Base-by-base conservation (phyloP, 1,140 invertebrate species). In the Adoxophyes honmai region DNA sequence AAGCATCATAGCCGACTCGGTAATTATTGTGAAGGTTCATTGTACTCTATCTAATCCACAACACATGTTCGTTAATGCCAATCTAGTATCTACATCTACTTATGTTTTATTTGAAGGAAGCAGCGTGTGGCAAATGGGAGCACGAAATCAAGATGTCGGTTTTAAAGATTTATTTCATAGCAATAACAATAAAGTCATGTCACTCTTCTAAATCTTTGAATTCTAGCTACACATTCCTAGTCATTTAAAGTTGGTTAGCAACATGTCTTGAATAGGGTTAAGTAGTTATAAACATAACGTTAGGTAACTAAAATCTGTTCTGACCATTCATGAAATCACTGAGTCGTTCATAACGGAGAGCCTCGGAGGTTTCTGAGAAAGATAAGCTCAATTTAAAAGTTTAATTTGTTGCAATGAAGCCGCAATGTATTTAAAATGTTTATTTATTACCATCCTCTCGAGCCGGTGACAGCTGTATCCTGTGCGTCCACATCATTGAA, bases 381-480 rank as follows among this genome's bases (percentile, higher is more conserved):
- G 53, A 59, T 38, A 52, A 55, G 33, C 16, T 48, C 56, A 37
- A 66, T 72, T 69, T 69, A 66, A 72, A 72, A 72, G 52, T 72
- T 62, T 72, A 66, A 69, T 72, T 55, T 28, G 36, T 56, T 34
- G 34, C 58, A 36, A 62, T 38, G 39, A 7, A 37, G 68, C 52
- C 54, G 68, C 56, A 62, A 62, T 66, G 64, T 67, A 72, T 65
- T n/a, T 68, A 65, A 66, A 78, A 76, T 75, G 70, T 75, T 75
- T 75, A 75, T 76, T 73, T 75, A 76, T 73, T 65, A 64, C 59
- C 57, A 60, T 68, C 64, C 64, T 55, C 57, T 55, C 63, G 65
- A 36, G 57, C 56, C 60, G 55, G 52, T 68, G 75, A 78, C 71
- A 66, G 70, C 60, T 71, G 72, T 73, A 79, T 81, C 75, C 76